phyloP scores from a whole-genome alignment of 2,888 invertebrate genomes.

The Drosophila suboccidentalis region DNA sequence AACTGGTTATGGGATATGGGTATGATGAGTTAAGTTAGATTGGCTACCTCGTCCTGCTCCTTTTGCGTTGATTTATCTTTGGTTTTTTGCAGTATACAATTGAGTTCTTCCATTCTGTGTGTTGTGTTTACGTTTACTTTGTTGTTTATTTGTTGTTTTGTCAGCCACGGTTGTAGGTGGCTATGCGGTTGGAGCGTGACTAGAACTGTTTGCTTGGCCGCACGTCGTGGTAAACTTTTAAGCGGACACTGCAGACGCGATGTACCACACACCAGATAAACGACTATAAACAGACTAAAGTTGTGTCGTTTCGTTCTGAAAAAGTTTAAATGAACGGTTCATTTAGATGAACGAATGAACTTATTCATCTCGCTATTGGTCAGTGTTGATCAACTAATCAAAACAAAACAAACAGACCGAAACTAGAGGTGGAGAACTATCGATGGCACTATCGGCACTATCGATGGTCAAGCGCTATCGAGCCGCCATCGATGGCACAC shows the following conservation, averaged over 20 bases:
- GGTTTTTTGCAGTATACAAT: constrained; percentile 85
- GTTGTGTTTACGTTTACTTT: constrained; percentile 36
- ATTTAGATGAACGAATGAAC: no score
- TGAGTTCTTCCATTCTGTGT: constrained; percentile 83
- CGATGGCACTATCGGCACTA: no score
- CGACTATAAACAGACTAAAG: constrained; percentile 68
- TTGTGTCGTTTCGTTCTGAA: no score
- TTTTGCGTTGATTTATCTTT: constrained; percentile 86
- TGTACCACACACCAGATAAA: constrained; percentile 47
- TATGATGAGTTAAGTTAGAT: constrained; percentile 20
- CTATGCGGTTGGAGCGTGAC: constrained; percentile 51
- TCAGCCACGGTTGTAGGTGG: constrained; percentile 9
- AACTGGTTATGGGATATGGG: constrained; percentile 35
- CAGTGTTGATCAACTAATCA: no score
- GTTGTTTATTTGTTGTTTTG: constrained; percentile 20
- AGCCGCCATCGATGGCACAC: no score
- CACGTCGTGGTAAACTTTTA: constrained; percentile 26
- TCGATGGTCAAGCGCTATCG: no score
- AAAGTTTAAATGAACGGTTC: no score
- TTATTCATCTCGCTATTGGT: no score
- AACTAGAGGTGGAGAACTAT: no score
- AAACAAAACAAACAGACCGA: no score
- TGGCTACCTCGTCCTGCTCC: constrained; percentile 89
- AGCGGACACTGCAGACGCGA: constrained; percentile 12
- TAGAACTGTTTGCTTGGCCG: constrained; percentile 58